Conservation (phyloP, 2,888 invertebrate genomes). For the Tineola bisselliella region DNA sequence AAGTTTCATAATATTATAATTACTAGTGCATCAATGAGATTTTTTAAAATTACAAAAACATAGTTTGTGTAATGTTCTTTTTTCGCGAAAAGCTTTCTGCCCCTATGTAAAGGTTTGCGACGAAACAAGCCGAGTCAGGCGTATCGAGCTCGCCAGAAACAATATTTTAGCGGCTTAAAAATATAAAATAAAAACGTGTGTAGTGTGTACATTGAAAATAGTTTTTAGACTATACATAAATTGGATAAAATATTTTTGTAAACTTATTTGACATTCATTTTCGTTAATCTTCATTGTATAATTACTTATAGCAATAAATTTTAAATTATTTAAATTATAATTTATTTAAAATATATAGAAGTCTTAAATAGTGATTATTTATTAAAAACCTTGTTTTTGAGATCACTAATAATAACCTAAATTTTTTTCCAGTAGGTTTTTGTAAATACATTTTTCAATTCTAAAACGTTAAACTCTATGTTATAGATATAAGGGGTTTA, state of each 20-base stretch:
- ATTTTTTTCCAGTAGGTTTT: no score
- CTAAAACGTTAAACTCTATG: background rate
- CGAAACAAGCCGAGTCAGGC: conserved; percentile 34
- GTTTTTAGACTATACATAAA: background rate
- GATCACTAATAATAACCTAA: no score
- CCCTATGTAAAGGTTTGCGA: conserved; percentile 4
- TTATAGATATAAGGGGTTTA: background rate
- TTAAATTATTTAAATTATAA: no score
- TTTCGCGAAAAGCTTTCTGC: background rate
- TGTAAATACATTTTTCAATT: background rate
- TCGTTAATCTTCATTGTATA: no score
- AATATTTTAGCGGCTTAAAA: conserved; percentile 60
- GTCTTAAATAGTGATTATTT: no score
- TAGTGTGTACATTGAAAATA: conserved; percentile 20
- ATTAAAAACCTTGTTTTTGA: no score
- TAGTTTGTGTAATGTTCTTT: background rate
- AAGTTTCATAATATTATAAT: no score
- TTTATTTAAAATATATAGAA: no score
- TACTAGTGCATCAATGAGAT: background rate
- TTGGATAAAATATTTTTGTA: background rate
- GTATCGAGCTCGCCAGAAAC: conserved; percentile 51
- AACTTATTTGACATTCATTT: background rate
- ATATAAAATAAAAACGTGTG: conserved; percentile 47
- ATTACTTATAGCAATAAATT: no score
- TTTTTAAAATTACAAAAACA: background rate